Evolutionary conservation across 2,113 vertebrate genomes (phyloP).

Genomic region (Mirounga angustirostris): DNA sequence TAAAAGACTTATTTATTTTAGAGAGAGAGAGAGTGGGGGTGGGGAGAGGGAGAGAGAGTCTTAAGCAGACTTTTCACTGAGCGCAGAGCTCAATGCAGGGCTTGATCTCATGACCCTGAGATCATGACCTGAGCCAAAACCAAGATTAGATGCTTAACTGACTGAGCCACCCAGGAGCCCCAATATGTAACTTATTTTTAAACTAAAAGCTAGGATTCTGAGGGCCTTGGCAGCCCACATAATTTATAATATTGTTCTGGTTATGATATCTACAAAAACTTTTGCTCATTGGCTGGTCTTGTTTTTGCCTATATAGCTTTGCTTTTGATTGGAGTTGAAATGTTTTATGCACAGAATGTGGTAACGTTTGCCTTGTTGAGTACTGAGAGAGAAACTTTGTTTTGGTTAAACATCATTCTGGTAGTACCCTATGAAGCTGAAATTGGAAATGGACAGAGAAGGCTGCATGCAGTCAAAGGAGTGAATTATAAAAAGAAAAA

Average conservation of each 20-base stretch:
- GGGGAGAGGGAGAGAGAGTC: background rate
- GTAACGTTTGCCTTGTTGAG: no score
- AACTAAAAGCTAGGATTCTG: background rate
- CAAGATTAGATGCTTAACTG: background rate
- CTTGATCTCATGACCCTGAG: background rate
- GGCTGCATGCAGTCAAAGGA: background rate
- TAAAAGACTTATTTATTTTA: background rate
- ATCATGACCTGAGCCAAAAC: background rate
- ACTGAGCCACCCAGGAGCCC: background rate
- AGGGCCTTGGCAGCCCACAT: background rate
- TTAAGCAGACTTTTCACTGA: background rate
- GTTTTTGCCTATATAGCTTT: no score
- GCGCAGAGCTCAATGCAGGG: background rate
- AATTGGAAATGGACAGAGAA: background rate
- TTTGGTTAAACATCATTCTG: background rate
- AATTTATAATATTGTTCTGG: constrained; percentile 29
- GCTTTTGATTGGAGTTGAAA: no score
- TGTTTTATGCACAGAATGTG: no score
- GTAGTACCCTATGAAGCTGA: background rate
- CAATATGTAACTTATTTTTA: constrained; percentile 5
- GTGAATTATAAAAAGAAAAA: background rate
- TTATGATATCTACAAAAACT: background rate
- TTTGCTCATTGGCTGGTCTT: no score
- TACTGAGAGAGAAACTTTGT: no score
- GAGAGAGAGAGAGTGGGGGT: background rate